Evolutionary conservation across 2,797 vertebrate genomes (phyloP).

Genomic region (Parotocinclus haroldoi): DNA sequence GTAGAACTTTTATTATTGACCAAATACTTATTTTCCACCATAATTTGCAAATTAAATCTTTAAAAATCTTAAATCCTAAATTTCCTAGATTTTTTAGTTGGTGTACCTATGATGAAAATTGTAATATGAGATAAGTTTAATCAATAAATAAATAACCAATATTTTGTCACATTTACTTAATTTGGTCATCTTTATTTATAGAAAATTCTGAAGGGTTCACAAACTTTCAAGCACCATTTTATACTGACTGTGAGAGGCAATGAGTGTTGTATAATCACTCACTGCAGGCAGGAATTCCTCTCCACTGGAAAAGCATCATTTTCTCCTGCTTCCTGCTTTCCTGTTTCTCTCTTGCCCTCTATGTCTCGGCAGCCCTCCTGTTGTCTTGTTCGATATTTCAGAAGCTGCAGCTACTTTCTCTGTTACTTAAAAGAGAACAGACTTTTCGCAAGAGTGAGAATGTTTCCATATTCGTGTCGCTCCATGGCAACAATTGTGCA

Average conservation of each 20-base stretch:
- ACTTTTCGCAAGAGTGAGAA: conserved; percentile 42
- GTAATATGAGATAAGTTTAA: too few relatives aligned
- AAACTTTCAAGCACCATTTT: conserved; percentile 4
- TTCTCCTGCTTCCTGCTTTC: conserved; percentile 24
- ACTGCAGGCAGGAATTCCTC: conserved; percentile 39
- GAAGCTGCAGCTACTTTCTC: conserved; percentile 31
- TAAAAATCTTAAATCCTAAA: too few relatives aligned
- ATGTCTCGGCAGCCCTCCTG: conserved; percentile 17
- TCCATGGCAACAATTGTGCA: conserved; percentile 53
- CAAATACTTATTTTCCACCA: too few relatives aligned
- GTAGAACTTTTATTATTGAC: too few relatives aligned
- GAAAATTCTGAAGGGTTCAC: too few relatives aligned
- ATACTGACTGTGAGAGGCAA: not conserved
- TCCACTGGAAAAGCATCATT: conserved; percentile 33
- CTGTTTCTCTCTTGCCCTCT: not conserved
- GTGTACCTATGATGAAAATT: too few relatives aligned
- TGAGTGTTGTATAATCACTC: conserved; percentile 34
- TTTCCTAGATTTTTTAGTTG: too few relatives aligned
- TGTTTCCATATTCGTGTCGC: conserved; percentile 51
- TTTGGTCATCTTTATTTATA: not conserved
- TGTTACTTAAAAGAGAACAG: conserved; percentile 44
- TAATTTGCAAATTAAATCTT: too few relatives aligned
- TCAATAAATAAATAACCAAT: too few relatives aligned
- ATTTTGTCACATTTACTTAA: too few relatives aligned
- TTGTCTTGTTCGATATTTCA: conserved; percentile 31